A percentile compares a stretch with the other conserved stretches of the same genome.
phyloP scores from a whole-genome alignment of 1,140 invertebrate species.

The Venturia canescens region DNA sequence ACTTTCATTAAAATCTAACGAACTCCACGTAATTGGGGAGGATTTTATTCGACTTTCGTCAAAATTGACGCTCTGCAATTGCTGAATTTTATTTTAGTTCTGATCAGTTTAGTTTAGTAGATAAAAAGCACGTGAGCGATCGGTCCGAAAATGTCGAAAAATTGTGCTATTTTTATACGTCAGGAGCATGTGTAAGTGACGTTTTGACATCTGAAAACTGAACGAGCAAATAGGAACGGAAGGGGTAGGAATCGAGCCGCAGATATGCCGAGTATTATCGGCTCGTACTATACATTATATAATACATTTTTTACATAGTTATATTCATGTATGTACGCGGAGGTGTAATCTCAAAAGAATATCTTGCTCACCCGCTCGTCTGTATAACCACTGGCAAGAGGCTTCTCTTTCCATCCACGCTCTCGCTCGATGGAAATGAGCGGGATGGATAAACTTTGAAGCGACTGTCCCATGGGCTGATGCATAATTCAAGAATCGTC shows the following conservation, averaged over 20 bases:
- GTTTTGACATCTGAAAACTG: conserved; percentile 58
- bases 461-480: conserved; percentile 75
- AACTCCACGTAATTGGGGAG: too few relatives aligned
- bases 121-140: not conserved
- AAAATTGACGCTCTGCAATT: too few relatives aligned
- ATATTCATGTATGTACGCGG: not conserved
- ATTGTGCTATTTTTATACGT: conserved; percentile 40
- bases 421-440: conserved; percentile 69
- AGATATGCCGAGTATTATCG: too few relatives aligned
- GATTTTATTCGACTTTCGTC: too few relatives aligned
- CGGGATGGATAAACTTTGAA: conserved; percentile 77
- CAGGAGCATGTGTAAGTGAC: conserved; percentile 65
- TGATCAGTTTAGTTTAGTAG: too few relatives aligned
- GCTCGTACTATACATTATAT: not conserved
- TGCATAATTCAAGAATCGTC: conserved; percentile 78
- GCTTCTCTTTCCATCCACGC: conserved; percentile 22
- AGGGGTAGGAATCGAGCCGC: not conserved
- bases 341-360: not conserved
- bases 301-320: not conserved
- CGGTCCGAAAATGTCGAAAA: conserved; percentile 54
- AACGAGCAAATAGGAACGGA: not conserved
- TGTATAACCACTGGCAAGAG: conserved; percentile 16
- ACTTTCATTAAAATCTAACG: too few relatives aligned
- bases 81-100: too few relatives aligned
- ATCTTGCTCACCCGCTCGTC: conserved; percentile 11